Base-by-base conservation (phyloP, 2,113 vertebrate genomes). In the Larimichthys polyactis region DNA sequence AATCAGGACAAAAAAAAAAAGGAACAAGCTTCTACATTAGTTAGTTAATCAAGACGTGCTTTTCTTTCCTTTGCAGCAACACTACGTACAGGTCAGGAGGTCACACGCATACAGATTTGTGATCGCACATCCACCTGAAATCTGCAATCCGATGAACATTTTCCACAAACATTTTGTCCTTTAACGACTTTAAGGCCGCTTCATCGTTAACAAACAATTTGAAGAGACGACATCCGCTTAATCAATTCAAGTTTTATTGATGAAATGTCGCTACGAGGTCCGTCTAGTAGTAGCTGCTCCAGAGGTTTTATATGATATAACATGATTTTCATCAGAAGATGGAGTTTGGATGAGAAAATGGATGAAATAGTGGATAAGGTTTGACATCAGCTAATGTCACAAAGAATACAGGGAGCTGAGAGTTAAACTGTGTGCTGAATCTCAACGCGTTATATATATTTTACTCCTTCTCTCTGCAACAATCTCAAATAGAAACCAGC, bases 21-120 rank as follows among this genome's bases (percentile, higher is more conserved):
- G 22, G 52, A 84, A 75, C 72, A 81, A 59, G 67, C 76, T 66
- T 78, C 83, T 65, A 55, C 80, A 68, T 84, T 85, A 82, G 81
- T 89, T 84, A 80, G 64, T 87, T 90, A 82, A 88, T 91, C 77
- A 88, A 87, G 84, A 75, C 55, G 57, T 71, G 67, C 81, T 54
- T 70, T 63, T 80, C 48, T 78, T 83, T 69, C 29, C 60, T 62
- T 85, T 49, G 48, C 73, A 51, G 82, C 80, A 54, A 46, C 67
- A 27, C 48, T 40, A 72, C 65, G 51, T 16, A 76, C 72, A 79
- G 74, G 79, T 77, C n/a, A 91, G 80, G 75, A 84, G 89, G 87
- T 91, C 85, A 27, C 36, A 54, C 76, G 77, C 51, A 16, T 22
- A n/a, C 59, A 65, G 49, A 77, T 67, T 60, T 71, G 73, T 91